Conservation (phyloP, 2,888 invertebrate species). For the Andrena fulva region DNA sequence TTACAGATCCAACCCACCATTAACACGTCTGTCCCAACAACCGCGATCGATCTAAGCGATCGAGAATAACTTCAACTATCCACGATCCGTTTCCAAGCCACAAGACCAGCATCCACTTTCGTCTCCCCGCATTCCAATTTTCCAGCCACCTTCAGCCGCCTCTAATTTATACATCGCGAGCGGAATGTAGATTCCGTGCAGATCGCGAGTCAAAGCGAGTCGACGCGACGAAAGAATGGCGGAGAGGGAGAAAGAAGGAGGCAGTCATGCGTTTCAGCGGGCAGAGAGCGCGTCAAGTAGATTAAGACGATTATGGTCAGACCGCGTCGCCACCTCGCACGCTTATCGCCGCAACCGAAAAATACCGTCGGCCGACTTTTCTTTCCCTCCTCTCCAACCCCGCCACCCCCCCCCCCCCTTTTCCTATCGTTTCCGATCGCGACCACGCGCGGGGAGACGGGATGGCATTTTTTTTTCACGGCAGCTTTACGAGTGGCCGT, state of each 20-base stretch:
- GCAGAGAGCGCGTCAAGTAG: conserved; percentile 44
- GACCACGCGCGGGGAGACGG: conserved; percentile 6
- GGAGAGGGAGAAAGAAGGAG: conserved; percentile 17
- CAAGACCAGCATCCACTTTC: background rate
- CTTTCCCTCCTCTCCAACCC: background rate
- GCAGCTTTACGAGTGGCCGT: conserved; percentile 18
- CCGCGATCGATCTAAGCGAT: background rate
- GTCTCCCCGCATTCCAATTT: background rate
- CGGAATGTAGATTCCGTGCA: conserved; percentile 26
- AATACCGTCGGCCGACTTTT: conserved; percentile 30
- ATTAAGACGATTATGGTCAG: conserved; percentile 54
- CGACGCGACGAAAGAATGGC: background rate
- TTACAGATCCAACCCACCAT: background rate
- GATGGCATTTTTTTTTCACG: background rate
- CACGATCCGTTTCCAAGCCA: background rate
- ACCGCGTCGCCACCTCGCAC: background rate
- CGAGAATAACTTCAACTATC: background rate
- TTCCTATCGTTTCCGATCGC: conserved; percentile 8
- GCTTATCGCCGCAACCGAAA: conserved; percentile 16
- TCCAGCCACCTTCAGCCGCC: background rate
- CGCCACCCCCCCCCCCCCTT: no score
- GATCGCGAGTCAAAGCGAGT: conserved; percentile 1
- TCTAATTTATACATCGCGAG: background rate
- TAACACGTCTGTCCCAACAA: background rate
- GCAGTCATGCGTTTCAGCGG: conserved; percentile 45